Evolutionary conservation across 1,140 invertebrate species (phyloP), one percentile per base, ranked within the genome.

Genomic region (Brachionus manjavacas): DNA sequence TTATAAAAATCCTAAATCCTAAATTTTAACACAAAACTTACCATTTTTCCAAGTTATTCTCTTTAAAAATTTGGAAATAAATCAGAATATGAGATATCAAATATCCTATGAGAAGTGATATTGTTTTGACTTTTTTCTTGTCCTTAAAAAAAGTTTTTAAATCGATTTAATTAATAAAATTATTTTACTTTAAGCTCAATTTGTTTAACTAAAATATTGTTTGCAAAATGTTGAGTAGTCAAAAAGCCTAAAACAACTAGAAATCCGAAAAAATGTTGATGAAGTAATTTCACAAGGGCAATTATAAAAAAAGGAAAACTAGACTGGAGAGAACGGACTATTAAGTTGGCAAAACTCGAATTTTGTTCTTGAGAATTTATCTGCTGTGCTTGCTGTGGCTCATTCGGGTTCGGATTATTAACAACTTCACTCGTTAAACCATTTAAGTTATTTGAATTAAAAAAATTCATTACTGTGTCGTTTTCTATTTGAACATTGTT

Each of bases 231-330:
- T 9, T 31, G 52, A 64, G 79, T 64, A 16, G 31, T 39, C 16
- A 81, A 23, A 46, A 81, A 81, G 52, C 79, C 79, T 23, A 81
- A 28, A 39, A 81, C 35, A 20, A 81, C 16, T 39, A 81, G 31
- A 81, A 81, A 81, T 23, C 79, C 79, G n/a, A 81, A 68, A 39
- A 81, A 81, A 81, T 81, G 76, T 25, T 80, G 76, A 64, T 60
- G 76, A 64, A 80, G 55, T 3, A 80, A 8, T 80, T 80, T 80
- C n/a, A 64, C 76, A n/a, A 64, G 49, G 8, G 25, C 76, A 55
- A 80, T 80, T 12, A 80, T 49, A 14, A 80, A 20, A 80, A 80
- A 80, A 7, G 76, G 76, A 28, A 80, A 64, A 64, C 76, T 80
- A 11, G 76, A 39, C 39, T 80, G 76, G 12, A 80, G 20, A 23